Base-by-base conservation (phyloP, 1,140 invertebrate genomes). In the Hirudo medicinalis region DNA sequence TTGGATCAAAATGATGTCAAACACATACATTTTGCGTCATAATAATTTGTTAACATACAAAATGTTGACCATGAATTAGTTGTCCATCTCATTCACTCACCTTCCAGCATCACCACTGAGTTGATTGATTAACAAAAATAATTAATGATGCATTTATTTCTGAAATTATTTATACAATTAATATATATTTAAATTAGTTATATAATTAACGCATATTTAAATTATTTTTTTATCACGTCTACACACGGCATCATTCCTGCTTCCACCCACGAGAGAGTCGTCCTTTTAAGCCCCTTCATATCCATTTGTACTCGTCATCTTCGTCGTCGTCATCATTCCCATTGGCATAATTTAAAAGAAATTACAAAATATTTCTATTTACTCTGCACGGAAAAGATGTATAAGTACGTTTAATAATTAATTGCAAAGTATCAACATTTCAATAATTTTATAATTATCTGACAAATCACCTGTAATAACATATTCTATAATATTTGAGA, bases 101-200 rank as follows among this genome's bases (percentile, higher is more conserved):
- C 20, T 57, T 57, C 54, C 20, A 57, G 20, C 54, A 57, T 57
- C 54, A 57, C 9, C 54, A 57, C 9, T 57, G 20, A 57, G 25
- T 57, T 25, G 25, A n/a, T 57, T 25, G 9, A n/a, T 57, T 25
- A 57, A n/a, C 9, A 3, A 57, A n/a, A n/a, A 3, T 25, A 57
- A n/a, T 57, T 25, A 57, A n/a, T 57, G 5, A 57, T 57, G 2
- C 9, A 57, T 57, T 57, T 57, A 57, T 57, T 57, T 9, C 54
- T 57, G n/a, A n/a, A n/a, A n/a, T n/a, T n/a, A n/a, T n/a, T n/a
- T n/a, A 25, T 9, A 57, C 25, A 20, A 3, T n/a, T n/a, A n/a
- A 57, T 57, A n/a, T 57, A 57, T 57, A 9, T 57, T 2, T 57
- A n/a, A 57, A 57, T 57, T 57, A 3, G 54, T 57, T 57, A 57